A percentile compares a stretch with the other conserved stretches of the same genome.
These are phyloP conservation scores for Drosophila falleni DNA, from an alignment of 2,888 invertebrate genomes.

Conservation along the genomic window DNA sequence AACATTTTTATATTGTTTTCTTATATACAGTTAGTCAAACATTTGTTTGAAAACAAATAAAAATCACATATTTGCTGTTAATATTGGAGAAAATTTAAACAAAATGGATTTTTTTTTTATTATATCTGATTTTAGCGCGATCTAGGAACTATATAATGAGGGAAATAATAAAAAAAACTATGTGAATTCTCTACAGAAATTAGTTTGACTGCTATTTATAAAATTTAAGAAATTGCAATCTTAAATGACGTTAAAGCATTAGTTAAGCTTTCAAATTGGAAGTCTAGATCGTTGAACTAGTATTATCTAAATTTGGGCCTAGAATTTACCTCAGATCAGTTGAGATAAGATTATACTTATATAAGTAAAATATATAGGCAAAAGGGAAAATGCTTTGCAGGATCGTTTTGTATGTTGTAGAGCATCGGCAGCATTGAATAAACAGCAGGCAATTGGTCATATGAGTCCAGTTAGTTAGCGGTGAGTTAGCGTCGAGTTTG, in stretches of 20 bases:
- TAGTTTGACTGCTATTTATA: too few relatives aligned
- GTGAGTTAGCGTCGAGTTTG: constrained; percentile 14
- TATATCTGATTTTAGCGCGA: too few relatives aligned
- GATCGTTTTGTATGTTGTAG: constrained; percentile 1
- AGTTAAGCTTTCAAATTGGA: too few relatives aligned
- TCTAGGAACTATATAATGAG: too few relatives aligned
- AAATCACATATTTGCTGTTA: too few relatives aligned
- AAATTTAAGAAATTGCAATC: too few relatives aligned
- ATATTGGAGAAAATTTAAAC: too few relatives aligned
- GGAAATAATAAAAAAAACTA: too few relatives aligned
- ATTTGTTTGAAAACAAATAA: too few relatives aligned
- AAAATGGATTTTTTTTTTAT: too few relatives aligned
- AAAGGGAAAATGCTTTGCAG: constrained; percentile 15
- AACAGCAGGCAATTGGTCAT: constrained; percentile 34
- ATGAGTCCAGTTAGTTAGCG: constrained; percentile 39
- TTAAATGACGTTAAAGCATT: too few relatives aligned
- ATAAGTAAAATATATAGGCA: neutral
- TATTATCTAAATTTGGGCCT: neutral
- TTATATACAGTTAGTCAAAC: neutral
- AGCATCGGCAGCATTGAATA: constrained; percentile 19
- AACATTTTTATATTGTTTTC: neutral
- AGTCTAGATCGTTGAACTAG: neutral
- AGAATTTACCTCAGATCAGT: neutral
- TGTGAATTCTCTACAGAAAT: too few relatives aligned
- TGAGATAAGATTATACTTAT: neutral